Percentiles rank a stretch among this genome's conserved stretches.
Evolutionary conservation across 2,113 vertebrate genomes (phyloP).

Genomic region (Nibea coibor): DNA sequence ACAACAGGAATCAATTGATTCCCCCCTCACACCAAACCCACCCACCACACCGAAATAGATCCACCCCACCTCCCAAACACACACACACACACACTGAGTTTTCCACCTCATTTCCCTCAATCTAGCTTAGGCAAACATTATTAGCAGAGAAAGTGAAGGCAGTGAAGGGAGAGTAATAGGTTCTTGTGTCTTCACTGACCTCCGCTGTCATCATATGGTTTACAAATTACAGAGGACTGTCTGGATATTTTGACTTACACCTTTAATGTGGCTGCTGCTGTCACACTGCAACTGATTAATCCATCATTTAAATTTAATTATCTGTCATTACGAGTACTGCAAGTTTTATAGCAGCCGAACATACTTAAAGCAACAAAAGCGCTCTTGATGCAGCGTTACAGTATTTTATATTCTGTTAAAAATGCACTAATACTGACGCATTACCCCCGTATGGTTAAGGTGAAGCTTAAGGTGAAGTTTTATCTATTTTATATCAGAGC

Average conservation of each 20-base stretch:
- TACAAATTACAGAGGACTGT: constrained; percentile 51
- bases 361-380: background rate
- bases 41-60: constrained; percentile 56
- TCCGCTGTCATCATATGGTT: constrained; percentile 47
- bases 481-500: background rate
- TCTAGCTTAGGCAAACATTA: constrained; percentile 82
- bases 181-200: constrained; percentile 66
- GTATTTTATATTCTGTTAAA: background rate
- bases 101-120: constrained; percentile 86
- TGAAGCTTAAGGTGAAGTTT: background rate
- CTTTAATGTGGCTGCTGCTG: background rate
- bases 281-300: constrained; percentile 5
- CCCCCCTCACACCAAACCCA: constrained; percentile 54
- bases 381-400: background rate
- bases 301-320: background rate
- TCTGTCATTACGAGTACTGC: background rate
- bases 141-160: constrained; percentile 77
- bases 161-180: constrained; percentile 75
- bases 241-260: constrained; percentile 31
- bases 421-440: background rate
- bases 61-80: constrained; percentile 29
- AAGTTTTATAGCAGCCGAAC: background rate
- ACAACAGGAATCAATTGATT: constrained; percentile 72
- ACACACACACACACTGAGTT: constrained; percentile 59
- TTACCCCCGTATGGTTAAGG: background rate